phyloP scores from a whole-genome alignment of 2,113 vertebrate species.

The Scomber scombrus region DNA sequence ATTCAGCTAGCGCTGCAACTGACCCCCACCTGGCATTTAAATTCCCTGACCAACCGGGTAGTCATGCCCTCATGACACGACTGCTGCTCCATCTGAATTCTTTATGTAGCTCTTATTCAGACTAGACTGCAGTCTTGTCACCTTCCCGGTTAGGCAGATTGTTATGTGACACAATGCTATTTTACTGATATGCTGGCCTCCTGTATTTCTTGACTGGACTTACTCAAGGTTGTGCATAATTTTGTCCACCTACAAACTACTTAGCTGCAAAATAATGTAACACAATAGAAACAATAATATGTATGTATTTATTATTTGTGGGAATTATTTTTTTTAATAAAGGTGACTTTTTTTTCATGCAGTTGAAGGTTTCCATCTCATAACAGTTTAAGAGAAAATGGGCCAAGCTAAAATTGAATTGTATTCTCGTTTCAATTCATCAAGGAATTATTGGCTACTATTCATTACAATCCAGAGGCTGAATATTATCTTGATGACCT shows the following conservation, averaged over 20 bases:
- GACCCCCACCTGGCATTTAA: constrained; percentile 90
- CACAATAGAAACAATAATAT: constrained; percentile 6
- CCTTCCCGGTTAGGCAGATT: constrained; percentile 72
- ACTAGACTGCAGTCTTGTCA: constrained; percentile 50
- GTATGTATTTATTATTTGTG: background rate
- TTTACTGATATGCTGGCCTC: constrained; percentile 33
- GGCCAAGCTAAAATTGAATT: constrained; percentile 46
- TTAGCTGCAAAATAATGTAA: constrained; percentile 20
- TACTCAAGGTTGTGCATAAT: constrained; percentile 17
- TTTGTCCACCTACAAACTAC: constrained; percentile 6
- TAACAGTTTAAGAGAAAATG: constrained; percentile 29
- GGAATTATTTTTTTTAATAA: background rate
- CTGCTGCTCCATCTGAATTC: constrained; percentile 84
- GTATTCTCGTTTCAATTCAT: constrained; percentile 40
- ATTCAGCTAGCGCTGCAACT: constrained; percentile 87
- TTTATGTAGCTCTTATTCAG: constrained; percentile 81
- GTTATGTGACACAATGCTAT: constrained; percentile 53
- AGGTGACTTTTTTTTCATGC: background rate
- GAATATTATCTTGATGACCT: constrained; percentile 42
- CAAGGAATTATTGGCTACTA: constrained; percentile 32
- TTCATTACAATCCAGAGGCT: constrained; percentile 43
- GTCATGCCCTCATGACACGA: constrained; percentile 86
- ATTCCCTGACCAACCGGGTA: constrained; percentile 87
- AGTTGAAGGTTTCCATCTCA: constrained; percentile 35
- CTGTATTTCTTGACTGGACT: background rate